phyloP scores from a whole-genome alignment of 2,113 vertebrate genomes.

The Oncorhynchus masou region DNA sequence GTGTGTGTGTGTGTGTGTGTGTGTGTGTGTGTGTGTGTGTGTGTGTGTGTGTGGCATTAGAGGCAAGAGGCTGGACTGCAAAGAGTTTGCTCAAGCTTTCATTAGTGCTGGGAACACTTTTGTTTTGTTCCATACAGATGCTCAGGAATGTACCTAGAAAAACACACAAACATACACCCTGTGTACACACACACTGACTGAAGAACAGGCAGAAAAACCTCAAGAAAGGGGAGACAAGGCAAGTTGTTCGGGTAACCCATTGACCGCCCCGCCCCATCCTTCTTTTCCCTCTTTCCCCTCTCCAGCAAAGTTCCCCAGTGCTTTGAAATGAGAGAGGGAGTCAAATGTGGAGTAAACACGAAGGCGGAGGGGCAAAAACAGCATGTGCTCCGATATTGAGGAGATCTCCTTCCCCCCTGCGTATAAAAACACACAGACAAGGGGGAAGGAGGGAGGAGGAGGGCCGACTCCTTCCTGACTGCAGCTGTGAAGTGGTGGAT shows the following conservation, averaged over 20 bases:
- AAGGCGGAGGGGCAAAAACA: conserved; percentile 12
- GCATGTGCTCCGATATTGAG: conserved; percentile 48
- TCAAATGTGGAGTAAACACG: conserved; percentile 2
- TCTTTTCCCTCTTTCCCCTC: conserved; percentile 24
- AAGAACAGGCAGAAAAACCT: conserved; percentile 4
- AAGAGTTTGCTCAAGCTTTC: background rate
- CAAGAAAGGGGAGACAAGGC: conserved; percentile 19
- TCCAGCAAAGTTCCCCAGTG: conserved; percentile 38
- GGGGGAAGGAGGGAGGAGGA: conserved; percentile 3
- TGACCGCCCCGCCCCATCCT: conserved; percentile 33
- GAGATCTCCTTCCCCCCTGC: conserved; percentile 41
- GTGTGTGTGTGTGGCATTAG: background rate
- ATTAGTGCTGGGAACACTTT: background rate
- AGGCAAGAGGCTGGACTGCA: background rate
- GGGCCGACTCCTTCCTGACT: conserved; percentile 39
- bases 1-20: background rate
- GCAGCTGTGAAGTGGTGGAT: conserved; percentile 15
- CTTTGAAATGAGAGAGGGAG: conserved; percentile 66
- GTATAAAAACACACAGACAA: conserved; percentile 54
- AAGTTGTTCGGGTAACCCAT: conserved; percentile 65
- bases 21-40: background rate
- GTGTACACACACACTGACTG: conserved; percentile 2
- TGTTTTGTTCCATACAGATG: background rate
- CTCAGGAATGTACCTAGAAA: too few species aligned
- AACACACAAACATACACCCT: conserved; percentile 9